Conservation (phyloP, 2,113 vertebrate genomes). For the Oncorhynchus nerka region DNA sequence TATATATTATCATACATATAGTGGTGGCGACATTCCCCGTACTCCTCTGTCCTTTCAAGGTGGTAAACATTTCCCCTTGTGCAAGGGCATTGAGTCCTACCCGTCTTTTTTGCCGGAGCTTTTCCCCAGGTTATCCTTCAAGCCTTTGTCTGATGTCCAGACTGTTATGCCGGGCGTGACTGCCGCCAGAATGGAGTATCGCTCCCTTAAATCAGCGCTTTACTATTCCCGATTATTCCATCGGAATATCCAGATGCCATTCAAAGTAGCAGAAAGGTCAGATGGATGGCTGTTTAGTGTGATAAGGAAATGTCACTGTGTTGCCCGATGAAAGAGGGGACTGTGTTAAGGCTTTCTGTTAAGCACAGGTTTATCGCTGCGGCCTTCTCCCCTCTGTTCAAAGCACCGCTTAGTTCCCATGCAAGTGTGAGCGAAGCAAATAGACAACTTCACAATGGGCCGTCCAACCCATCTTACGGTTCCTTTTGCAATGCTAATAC, state of each 20-base stretch:
- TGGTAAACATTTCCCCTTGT: constrained; percentile 24
- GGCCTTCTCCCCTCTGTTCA: constrained; percentile 43
- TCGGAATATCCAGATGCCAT: constrained; percentile 74
- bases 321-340: constrained; percentile 36
- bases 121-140: constrained; percentile 24
- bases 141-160: constrained; percentile 29
- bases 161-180: neutral
- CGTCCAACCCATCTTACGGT: constrained; percentile 21
- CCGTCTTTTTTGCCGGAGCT: neutral
- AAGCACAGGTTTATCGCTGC: constrained; percentile 42
- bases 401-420: neutral
- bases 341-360: constrained; percentile 65
- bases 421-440: constrained; percentile 15
- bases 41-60: neutral
- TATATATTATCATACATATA: too few relatives aligned
- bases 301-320: constrained; percentile 78
- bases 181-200: constrained; percentile 41
- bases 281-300: constrained; percentile 59
- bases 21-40: neutral
- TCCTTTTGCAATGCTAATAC: constrained; percentile 67
- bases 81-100: neutral
- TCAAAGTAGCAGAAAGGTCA: constrained; percentile 77
- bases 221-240: constrained; percentile 50
- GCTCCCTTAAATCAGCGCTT: constrained; percentile 49
- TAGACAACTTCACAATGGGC: constrained; percentile 61